Percentiles rank a stretch among this genome's conserved stretches.
Evolutionary conservation across 2,113 vertebrate genomes (phyloP).

Genomic region (Pitta sordida): DNA sequence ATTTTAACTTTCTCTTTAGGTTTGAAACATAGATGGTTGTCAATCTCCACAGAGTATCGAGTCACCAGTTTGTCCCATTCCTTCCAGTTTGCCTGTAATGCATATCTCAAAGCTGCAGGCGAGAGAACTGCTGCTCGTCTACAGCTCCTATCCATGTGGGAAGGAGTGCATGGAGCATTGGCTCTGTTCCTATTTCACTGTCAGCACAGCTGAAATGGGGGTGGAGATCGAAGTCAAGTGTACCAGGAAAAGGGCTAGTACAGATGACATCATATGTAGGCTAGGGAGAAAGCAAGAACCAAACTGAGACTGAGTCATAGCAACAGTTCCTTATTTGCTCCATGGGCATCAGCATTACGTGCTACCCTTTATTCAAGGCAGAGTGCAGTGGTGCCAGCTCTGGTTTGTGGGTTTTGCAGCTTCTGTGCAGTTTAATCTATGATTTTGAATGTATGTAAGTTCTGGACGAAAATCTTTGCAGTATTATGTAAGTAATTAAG

Average conservation of each 20-base stretch:
- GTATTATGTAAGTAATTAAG: background rate
- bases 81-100: background rate
- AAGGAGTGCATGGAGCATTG: background rate
- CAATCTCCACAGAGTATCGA: background rate
- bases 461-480: background rate
- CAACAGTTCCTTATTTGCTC: background rate
- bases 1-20: background rate
- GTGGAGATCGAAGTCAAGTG: background rate
- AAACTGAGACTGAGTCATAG: background rate
- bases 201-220: background rate
- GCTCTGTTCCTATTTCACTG: background rate
- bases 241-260: constrained; percentile 45
- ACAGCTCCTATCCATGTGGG: rapidly evolving
- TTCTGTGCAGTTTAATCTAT: background rate
- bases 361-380: background rate
- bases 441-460: background rate
- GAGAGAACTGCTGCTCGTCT: background rate
- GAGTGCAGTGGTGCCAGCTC: background rate
- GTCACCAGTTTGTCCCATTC: background rate
- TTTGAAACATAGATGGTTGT: background rate
- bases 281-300: background rate
- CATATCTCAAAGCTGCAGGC: background rate
- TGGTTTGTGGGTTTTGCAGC: background rate
- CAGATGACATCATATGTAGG: background rate
- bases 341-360: background rate